Base-by-base conservation (phyloP, 2,888 invertebrate genomes). In the Brachypterus glaber region DNA sequence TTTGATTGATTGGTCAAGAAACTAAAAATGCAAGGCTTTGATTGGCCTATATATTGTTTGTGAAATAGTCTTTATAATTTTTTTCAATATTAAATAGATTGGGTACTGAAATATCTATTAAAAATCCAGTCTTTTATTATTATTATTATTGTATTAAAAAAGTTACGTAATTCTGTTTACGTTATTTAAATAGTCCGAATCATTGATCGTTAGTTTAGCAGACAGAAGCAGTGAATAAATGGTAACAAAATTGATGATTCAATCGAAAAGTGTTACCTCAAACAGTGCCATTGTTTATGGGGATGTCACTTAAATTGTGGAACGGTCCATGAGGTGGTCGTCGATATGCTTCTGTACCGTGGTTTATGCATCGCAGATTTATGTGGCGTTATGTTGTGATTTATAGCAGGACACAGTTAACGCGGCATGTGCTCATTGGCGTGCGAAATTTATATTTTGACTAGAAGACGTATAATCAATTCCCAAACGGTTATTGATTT, bases 241-340 rank as follows among this genome's bases (percentile, higher is more conserved):
- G 13, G 29, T 5, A 7, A 7, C 29, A 11, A 30, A 52, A 59
- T 59, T 58, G 58, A 59, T 59, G 59, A 59, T 58, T 59, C 58
- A 59, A 59, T 59, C 55, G 55, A 50, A 50, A 49, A 51, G 51
- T 50, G 51, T 48, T 51, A 56, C 57, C 57, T 56, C 55, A 53
- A 55, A 54, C 48, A 44, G 50, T 43, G 45, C 47, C 49, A 51
- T 59, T 55, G 57, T 58, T 58, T 59, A 58, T 58, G 55, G 54
- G 44, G 46, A 42, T 50, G 55, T 55, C 55, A 50, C 52, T 53
- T 53, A 54, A 52, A 54, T 52, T 55, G 54, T 54, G 55, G 52
- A 47, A 46, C 50, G 51, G 53, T 46, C 54, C 55, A 52, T 53
- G 52, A 50, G 54, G 51, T 52, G 54, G 54, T 52, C 56, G 53